Evolutionary conservation across 2,113 vertebrate genomes (phyloP).

Genomic region (Isichthys henryi): DNA sequence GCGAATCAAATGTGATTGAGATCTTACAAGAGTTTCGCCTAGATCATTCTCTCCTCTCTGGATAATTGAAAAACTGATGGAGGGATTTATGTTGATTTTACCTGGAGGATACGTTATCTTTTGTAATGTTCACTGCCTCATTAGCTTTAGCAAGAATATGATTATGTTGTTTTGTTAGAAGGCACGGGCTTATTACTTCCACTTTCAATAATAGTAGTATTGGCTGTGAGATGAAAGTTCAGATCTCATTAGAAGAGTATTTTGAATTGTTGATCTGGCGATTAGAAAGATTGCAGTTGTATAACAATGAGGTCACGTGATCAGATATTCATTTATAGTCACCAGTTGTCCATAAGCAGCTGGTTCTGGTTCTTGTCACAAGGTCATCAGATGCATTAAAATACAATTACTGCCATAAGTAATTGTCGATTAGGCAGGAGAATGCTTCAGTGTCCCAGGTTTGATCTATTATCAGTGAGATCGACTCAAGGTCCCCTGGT

Average conservation of each 20-base stretch:
- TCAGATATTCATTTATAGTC: neutral
- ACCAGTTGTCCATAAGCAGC: neutral
- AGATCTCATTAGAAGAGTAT: neutral
- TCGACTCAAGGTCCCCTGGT: neutral
- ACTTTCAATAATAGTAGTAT: neutral
- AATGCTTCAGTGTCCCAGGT: neutral
- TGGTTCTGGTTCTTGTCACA: neutral
- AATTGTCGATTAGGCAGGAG: neutral
- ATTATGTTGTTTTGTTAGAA: constrained; percentile 22
- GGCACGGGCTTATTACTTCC: neutral
- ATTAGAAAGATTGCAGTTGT: neutral
- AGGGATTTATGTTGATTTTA: constrained; percentile 33
- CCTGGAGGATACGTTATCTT: constrained; percentile 19
- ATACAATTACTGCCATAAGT: neutral
- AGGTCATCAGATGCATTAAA: neutral
- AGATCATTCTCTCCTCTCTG: constrained; percentile 27
- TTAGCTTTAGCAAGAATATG: constrained; percentile 17
- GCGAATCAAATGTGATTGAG: constrained; percentile 34
- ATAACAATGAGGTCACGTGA: neutral
- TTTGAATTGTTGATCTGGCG: neutral
- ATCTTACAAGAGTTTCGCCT: constrained; percentile 30
- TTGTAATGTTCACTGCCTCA: constrained; percentile 19
- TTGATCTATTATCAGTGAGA: neutral
- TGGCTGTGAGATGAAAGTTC: neutral
- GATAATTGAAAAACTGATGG: constrained; percentile 24